Evolutionary conservation across 2,113 vertebrate genomes (phyloP).

Genomic region (Daphoenositta chrysoptera): DNA sequence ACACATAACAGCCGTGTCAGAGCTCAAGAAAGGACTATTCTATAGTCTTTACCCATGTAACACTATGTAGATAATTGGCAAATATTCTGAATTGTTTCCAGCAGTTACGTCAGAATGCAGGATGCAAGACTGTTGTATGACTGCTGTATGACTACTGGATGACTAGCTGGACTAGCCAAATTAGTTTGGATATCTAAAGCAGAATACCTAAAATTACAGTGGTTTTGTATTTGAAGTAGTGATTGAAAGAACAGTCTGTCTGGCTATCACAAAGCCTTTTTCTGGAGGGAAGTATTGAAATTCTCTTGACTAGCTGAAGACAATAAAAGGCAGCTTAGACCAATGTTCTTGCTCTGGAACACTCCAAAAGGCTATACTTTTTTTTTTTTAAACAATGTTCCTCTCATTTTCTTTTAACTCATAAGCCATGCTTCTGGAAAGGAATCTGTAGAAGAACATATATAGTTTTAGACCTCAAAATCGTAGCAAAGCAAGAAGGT

Average conservation of each 20-base stretch:
- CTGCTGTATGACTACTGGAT: background rate
- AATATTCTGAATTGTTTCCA: constrained; percentile 17
- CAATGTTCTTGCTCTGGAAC: background rate
- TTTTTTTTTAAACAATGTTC: background rate
- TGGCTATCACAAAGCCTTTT: background rate
- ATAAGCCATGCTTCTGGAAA: background rate
- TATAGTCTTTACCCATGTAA: constrained; percentile 10
- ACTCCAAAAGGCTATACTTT: background rate
- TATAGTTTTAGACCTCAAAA: background rate
- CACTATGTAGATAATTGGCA: background rate
- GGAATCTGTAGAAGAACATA: background rate
- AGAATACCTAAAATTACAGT: background rate
- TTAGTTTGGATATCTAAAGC: background rate
- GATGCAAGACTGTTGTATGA: background rate
- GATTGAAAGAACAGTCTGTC: background rate
- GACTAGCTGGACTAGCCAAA: background rate
- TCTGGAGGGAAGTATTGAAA: background rate
- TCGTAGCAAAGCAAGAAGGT: background rate
- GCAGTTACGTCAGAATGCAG: background rate
- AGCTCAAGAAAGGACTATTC: background rate
- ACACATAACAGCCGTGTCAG: background rate
- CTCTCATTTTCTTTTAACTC: background rate
- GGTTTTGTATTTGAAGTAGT: background rate
- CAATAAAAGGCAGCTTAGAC: background rate
- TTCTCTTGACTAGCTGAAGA: background rate